Evolutionary conservation across 2,888 invertebrate genomes (phyloP).

Genomic region (Sicus ferrugineus): DNA sequence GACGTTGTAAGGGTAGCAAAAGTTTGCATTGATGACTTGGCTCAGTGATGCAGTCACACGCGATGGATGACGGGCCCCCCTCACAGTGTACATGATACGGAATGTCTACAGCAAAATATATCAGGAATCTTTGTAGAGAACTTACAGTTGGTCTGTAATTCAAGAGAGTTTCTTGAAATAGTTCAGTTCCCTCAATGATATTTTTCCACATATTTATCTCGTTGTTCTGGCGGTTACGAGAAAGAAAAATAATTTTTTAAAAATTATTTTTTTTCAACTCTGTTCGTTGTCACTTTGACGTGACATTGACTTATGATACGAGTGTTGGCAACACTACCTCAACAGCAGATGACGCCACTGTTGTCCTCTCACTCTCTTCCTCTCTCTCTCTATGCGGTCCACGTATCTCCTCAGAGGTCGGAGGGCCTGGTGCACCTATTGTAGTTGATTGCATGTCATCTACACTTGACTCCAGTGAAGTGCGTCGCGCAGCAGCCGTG

Average conservation of each 20-base stretch:
- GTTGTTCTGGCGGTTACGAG: too few species aligned
- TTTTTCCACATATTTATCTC: too few species aligned
- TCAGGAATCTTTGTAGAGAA: too few species aligned
- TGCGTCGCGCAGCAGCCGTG: slow-evolving; percentile 29
- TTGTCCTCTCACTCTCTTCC: neutral
- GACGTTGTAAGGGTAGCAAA: too few species aligned
- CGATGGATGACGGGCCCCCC: neutral
- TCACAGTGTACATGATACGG: too few species aligned
- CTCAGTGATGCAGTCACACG: slow-evolving; percentile 1
- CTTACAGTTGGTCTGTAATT: too few species aligned
- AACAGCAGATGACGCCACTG: slow-evolving; percentile 10
- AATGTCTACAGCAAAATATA: too few species aligned
- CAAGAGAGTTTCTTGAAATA: too few species aligned
- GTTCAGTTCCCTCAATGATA: too few species aligned
- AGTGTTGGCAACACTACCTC: neutral
- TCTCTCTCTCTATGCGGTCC: too few species aligned
- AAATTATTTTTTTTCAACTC: neutral
- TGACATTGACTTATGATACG: slow-evolving; percentile 29
- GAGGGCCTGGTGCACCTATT: neutral
- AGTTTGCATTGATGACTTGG: slow-evolving; percentile 12
- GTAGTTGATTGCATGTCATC: slow-evolving; percentile 24
- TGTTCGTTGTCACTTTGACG: neutral
- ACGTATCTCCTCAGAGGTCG: too few species aligned
- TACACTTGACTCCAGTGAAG: slow-evolving; percentile 19
- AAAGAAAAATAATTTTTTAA: slow-evolving; percentile 1